Evolutionary conservation across 2,888 invertebrate species (phyloP).

Genomic region (Eubasilissa splendida): DNA sequence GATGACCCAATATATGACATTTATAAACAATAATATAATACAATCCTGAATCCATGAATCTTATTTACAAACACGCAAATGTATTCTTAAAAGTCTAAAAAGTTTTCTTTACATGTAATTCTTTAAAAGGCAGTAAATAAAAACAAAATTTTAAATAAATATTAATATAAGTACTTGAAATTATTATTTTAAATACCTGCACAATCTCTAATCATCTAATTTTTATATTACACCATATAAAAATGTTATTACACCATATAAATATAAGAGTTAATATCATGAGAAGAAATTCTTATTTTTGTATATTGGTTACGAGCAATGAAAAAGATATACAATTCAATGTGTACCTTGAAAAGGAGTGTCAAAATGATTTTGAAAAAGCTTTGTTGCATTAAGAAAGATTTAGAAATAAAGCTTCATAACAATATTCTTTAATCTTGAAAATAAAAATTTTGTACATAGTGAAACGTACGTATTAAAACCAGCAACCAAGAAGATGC

Average conservation of each 20-base stretch:
- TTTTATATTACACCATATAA: slow-evolving; percentile 42
- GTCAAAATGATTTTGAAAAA: neutral
- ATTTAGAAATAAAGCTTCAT: no score
- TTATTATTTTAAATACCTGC: slow-evolving; percentile 15
- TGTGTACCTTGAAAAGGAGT: slow-evolving; percentile 20
- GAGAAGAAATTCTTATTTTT: slow-evolving; percentile 21
- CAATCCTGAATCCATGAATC: no score
- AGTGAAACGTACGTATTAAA: neutral
- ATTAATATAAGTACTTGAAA: no score
- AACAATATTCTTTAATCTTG: no score
- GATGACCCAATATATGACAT: no score
- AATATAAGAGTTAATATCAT: slow-evolving; percentile 31
- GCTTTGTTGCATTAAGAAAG: neutral
- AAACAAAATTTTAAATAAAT: no score
- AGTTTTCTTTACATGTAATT: no score
- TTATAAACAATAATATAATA: no score
- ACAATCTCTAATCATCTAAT: slow-evolving; percentile 43
- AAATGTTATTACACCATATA: slow-evolving; percentile 39
- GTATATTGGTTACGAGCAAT: neutral
- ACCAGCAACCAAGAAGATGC: neutral
- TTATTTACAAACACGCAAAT: no score
- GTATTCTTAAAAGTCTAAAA: no score
- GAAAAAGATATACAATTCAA: neutral
- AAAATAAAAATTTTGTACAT: no score
- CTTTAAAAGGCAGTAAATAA: no score